Evolutionary conservation across 2,888 invertebrate genomes (phyloP).

Genomic region (Nomada flava): DNA sequence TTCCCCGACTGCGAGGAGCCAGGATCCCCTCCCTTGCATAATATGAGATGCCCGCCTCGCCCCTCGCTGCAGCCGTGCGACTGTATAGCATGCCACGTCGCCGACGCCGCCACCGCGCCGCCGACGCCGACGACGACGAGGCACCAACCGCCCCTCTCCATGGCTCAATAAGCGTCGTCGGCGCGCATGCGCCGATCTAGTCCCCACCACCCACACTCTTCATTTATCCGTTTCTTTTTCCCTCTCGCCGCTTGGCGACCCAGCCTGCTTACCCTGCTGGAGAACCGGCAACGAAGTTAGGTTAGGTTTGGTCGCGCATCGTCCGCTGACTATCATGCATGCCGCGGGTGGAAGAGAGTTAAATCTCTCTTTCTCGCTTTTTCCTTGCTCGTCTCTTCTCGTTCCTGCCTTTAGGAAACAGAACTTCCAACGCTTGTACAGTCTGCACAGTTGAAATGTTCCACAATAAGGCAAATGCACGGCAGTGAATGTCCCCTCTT

Average conservation of each 20-base stretch:
- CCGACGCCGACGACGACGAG: conserved; percentile 74
- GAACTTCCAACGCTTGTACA: conserved; percentile 56
- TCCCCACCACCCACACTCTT: conserved; percentile 82
- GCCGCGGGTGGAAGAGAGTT: conserved; percentile 80
- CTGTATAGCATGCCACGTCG: conserved; percentile 67
- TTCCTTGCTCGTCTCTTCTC: conserved; percentile 31
- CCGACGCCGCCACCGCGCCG: conserved; percentile 72
- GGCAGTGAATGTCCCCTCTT: no score
- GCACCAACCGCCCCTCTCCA: conserved; percentile 75
- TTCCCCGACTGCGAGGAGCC: conserved; percentile 52
- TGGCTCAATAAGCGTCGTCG: conserved; percentile 73
- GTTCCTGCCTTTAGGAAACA: conserved; percentile 50
- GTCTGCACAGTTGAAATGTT: no score
- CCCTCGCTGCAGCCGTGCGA: conserved; percentile 58
- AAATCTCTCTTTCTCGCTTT: conserved; percentile 57
- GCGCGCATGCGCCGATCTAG: conserved; percentile 68
- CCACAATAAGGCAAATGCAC: no score
- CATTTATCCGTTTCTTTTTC: conserved; percentile 55
- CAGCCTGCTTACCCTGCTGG: conserved; percentile 68
- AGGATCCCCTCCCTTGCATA: conserved; percentile 54
- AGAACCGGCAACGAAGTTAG: conserved; percentile 81
- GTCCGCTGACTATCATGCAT: conserved; percentile 75
- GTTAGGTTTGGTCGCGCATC: conserved; percentile 77
- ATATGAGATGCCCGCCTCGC: conserved; percentile 52
- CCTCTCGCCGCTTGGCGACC: conserved; percentile 55